These are phyloP conservation scores for Drosophila leontia DNA, from an alignment of 1,140 invertebrate genomes.

Conservation along the genomic window DNA sequence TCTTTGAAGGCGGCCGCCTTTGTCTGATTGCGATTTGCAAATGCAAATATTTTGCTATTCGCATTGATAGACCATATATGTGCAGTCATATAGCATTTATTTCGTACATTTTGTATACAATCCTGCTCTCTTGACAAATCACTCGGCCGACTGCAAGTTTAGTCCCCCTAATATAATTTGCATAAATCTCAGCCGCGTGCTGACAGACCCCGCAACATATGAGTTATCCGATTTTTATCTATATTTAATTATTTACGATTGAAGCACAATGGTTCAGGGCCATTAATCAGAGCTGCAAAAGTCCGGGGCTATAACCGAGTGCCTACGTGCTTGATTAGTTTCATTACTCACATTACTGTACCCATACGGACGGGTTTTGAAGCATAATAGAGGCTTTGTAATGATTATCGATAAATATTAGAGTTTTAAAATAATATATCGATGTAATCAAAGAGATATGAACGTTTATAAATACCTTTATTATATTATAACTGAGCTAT, in stretches of 20 bases:
- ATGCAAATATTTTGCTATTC: constrained; percentile 65
- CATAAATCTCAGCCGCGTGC: constrained; percentile 35
- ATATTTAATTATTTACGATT: constrained; percentile 79
- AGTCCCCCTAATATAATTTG: constrained; percentile 34
- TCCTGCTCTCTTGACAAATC: constrained; percentile 46
- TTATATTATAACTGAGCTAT: background rate
- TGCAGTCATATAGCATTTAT: constrained; percentile 27
- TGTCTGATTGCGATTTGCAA: constrained; percentile 35
- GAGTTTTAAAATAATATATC: background rate
- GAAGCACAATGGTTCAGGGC: constrained; percentile 72
- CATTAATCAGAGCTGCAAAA: constrained; percentile 70
- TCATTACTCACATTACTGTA: constrained; percentile 61
- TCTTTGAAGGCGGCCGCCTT: constrained; percentile 70
- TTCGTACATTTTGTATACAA: constrained; percentile 5
- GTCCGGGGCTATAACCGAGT: constrained; percentile 37
- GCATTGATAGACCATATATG: constrained; percentile 35
- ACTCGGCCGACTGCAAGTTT: constrained; percentile 36
- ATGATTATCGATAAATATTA: background rate
- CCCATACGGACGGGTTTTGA: background rate
- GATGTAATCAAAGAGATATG: background rate
- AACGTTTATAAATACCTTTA: background rate
- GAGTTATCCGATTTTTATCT: constrained; percentile 78
- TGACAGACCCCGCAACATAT: constrained; percentile 45
- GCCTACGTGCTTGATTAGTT: constrained; percentile 67
- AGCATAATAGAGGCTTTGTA: too few relatives aligned